Evolutionary conservation across 2,888 invertebrate genomes (phyloP), one percentile per base, ranked within the genome.

Genomic region (Xestia rhomboidea): DNA sequence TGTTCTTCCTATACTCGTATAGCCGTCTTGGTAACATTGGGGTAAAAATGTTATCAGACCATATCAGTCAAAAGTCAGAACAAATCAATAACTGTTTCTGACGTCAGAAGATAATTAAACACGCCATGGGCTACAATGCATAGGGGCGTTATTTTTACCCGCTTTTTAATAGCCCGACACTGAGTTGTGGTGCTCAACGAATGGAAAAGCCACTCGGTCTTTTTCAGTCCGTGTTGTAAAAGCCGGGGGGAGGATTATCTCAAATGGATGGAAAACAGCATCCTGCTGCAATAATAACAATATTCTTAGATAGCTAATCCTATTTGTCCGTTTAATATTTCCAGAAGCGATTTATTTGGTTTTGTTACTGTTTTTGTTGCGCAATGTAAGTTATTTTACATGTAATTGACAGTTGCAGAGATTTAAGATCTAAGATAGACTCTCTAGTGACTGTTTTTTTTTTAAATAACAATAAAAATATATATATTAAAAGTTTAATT

Each of bases 191-290:
- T 24, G 41, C 21, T 41, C 49, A 69, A 34, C 57, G 41, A 73
- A 80, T 54, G 44, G 62, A 67, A 79, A 73, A 73, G 44, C 38
- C 46, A 73, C 41, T 73, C 34, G 13, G 46, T 57, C 30, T 18
- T 66, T 79, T 79, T 57, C 27, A 57, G 34, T 73, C 60, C 78
- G 49, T 66, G 73, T 73, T 66, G 64, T 60, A 66, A 80, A 72
- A 72, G 66, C 73, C 60, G 41, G 41, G 7, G 2, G 13, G 18
- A 6, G 64, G 66, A 80, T 78, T 72, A 66, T 72, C 57, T 66
- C 27, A 57, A 78, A 78, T 72, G 41, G 49, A 79, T 72, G 27
- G 24, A 57, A 44, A 78, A 80, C 27, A 13, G 57, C 34, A 72
- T 60, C 46, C 41, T 64, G 54, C 15, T 41, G 21, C 41, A 64